These are phyloP conservation scores for Alligator sinensis DNA, from an alignment of 2,113 vertebrate species.

Conservation along the genomic window DNA sequence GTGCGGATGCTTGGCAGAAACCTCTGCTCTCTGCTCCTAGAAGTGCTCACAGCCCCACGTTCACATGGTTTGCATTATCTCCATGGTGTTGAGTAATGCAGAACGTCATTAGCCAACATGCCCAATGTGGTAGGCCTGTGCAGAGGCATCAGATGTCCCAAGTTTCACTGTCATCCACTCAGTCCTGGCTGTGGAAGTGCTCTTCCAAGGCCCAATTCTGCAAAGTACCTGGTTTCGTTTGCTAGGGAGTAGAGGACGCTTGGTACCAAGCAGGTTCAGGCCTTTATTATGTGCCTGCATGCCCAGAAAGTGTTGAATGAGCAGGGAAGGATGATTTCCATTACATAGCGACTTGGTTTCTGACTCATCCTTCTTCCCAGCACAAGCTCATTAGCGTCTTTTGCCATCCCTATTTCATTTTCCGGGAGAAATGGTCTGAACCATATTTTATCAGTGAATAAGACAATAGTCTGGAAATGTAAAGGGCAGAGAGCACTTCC, in stretches of 20 bases:
- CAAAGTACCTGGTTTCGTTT: fast-evolving
- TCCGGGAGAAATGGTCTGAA: not conserved
- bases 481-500: not conserved
- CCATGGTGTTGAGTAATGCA: not conserved
- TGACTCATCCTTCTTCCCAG: slow-evolving; percentile 5
- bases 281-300: not conserved
- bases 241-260: fast-evolving
- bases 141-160: not conserved
- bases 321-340: fast-evolving
- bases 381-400: not conserved
- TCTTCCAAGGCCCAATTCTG: not conserved
- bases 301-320: not conserved
- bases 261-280: not conserved
- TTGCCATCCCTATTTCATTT: not conserved
- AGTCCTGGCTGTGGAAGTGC: not conserved
- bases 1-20: not conserved
- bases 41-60: not conserved
- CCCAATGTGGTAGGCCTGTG: not conserved
- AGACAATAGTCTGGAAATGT: not conserved
- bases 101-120: not conserved
- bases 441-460: not conserved
- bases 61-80: not conserved
- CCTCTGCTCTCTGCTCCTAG: not conserved
- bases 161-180: not conserved
- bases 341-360: not conserved